These are phyloP conservation scores for Regulus satrapa DNA, from an alignment of 2,113 vertebrate species.

Conservation along the genomic window DNA sequence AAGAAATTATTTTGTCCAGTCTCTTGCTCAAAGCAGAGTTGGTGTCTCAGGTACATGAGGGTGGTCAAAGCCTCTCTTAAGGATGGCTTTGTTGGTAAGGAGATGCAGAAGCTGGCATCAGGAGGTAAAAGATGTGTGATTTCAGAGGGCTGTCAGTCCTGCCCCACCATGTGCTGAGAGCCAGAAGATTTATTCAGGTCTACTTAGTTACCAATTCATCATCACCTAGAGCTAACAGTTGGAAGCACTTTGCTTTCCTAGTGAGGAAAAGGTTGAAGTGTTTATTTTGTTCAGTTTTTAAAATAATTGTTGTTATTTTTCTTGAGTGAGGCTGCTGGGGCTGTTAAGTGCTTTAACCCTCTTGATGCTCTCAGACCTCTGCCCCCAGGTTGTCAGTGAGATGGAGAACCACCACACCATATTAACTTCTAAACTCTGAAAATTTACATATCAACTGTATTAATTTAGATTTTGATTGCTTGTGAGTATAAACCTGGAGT, in stretches of 20 bases:
- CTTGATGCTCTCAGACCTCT: not conserved
- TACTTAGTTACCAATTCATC: not conserved
- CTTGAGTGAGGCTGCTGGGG: not conserved
- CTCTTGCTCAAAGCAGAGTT: not conserved
- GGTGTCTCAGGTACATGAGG: not conserved
- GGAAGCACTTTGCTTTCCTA: not conserved
- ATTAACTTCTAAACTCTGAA: not conserved
- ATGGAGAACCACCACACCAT: not conserved
- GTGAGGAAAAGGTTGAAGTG: not conserved
- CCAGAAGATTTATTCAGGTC: not conserved
- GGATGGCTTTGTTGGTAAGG: not conserved
- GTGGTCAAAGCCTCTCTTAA: not conserved
- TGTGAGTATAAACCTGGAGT: not conserved
- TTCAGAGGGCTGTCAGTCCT: not conserved
- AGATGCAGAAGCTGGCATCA: not conserved
- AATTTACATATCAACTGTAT: not conserved
- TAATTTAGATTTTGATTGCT: not conserved
- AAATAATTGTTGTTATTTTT: not conserved
- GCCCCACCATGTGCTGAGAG: not conserved
- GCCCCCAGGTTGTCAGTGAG: not conserved
- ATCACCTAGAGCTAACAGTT: not conserved
- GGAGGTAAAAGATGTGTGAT: not conserved
- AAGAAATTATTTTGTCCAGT: not conserved
- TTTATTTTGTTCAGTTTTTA: rapidly evolving
- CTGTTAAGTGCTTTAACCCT: not conserved